Conservation (phyloP, 2,888 invertebrate genomes). For the Trachelus troglodyta region DNA sequence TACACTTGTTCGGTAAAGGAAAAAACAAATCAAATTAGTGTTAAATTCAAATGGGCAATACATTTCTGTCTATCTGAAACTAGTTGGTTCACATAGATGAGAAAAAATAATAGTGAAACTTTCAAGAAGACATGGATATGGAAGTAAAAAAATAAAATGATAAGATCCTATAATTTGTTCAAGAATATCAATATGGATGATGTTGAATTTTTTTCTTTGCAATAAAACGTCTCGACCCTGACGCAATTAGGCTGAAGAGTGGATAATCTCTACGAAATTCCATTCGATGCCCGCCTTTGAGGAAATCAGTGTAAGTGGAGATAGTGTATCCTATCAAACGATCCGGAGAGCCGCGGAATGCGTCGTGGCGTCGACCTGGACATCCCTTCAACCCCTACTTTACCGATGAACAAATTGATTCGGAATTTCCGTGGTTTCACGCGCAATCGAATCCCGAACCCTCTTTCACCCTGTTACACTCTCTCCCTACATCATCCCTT, state of each 20-base stretch:
- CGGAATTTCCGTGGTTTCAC: constrained; percentile 54
- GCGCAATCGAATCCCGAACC: constrained; percentile 40
- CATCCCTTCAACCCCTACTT: constrained; percentile 18
- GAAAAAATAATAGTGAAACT: no score
- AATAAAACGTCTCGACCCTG: constrained; percentile 19
- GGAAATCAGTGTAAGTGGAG: constrained; percentile 16
- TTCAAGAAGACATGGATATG: no score
- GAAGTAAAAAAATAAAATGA: background rate
- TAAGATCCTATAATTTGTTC: background rate
- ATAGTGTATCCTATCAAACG: constrained; percentile 60
- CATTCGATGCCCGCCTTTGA: constrained; percentile 33
- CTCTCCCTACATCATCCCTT: background rate
- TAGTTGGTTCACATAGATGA: no score
- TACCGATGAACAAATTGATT: constrained; percentile 57
- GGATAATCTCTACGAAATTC: constrained; percentile 43
- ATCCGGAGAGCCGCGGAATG: constrained; percentile 51
- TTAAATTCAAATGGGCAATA: no score
- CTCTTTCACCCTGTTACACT: constrained; percentile 1
- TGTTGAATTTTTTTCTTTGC: background rate
- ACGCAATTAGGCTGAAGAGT: constrained; percentile 42
- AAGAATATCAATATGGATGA: background rate
- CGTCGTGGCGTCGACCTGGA: constrained; percentile 10
- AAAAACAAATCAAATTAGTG: no score
- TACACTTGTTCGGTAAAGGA: no score
- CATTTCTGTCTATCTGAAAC: no score